Conservation (phyloP, 2,113 vertebrate species). For the Pseudorasbora parva region DNA sequence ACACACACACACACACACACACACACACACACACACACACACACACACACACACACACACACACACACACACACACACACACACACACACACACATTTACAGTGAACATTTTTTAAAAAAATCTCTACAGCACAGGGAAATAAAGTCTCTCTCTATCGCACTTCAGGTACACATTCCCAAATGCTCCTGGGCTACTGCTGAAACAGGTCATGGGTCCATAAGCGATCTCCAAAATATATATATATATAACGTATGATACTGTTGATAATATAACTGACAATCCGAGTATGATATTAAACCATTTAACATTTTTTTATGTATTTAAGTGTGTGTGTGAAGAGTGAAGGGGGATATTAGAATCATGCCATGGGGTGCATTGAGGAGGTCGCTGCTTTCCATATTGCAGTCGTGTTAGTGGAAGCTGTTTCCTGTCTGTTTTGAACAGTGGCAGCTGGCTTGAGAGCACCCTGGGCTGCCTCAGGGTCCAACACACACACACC, state of each 20-base stretch:
- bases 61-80: conserved; percentile 18
- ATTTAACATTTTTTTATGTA: neutral
- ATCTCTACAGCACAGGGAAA: conserved; percentile 33
- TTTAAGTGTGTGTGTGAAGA: conserved; percentile 32
- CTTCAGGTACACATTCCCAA: neutral
- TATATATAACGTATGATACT: neutral
- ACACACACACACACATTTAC: conserved; percentile 11
- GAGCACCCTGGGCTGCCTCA: conserved; percentile 58
- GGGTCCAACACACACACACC: conserved; percentile 56
- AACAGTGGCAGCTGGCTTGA: conserved; percentile 67
- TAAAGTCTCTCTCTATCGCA: conserved; percentile 10
- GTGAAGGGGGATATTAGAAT: conserved; percentile 52
- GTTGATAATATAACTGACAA: neutral
- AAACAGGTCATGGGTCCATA: neutral
- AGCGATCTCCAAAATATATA: conserved; percentile 1
- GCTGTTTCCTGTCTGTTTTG: conserved; percentile 69
- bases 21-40: conserved; percentile 12
- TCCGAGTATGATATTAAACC: neutral
- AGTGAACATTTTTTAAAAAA: conserved; percentile 30
- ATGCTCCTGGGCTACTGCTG: neutral
- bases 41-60: conserved; percentile 12
- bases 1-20: conserved; percentile 12
- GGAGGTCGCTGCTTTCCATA: conserved; percentile 63
- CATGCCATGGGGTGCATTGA: conserved; percentile 60
- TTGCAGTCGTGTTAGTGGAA: conserved; percentile 68